Percentiles rank a stretch among this genome's conserved stretches.
These are phyloP conservation scores for Sapayoa aenigma DNA, from an alignment of 2,113 vertebrate genomes.

Conservation along the genomic window DNA sequence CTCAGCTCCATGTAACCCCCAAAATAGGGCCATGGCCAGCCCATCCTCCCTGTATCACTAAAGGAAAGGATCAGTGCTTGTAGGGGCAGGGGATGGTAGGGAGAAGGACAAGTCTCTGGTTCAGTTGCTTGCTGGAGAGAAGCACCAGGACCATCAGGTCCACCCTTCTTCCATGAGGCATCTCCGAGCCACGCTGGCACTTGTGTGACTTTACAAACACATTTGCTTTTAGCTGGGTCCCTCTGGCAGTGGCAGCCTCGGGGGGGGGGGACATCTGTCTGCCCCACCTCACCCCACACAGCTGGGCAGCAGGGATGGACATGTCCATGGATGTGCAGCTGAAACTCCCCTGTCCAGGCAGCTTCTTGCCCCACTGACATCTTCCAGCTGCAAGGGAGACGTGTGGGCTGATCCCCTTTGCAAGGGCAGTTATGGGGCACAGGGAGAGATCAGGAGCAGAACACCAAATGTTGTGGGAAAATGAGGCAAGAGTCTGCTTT, in stretches of 20 bases:
- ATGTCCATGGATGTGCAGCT: not conserved
- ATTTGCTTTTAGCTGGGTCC: not conserved
- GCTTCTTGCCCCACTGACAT: not conserved
- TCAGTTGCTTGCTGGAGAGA: not conserved
- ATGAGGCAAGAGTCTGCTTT: not conserved
- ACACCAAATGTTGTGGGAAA: not conserved
- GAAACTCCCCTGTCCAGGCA: not conserved
- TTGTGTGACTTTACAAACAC: fast-evolving
- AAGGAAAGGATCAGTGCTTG: not conserved
- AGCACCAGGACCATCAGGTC: not conserved
- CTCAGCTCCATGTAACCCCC: not conserved
- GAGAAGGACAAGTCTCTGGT: not conserved
- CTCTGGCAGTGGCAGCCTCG: not conserved
- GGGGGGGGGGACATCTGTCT: not conserved
- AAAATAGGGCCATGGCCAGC: not conserved
- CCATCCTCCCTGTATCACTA: not conserved
- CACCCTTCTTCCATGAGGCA: not conserved
- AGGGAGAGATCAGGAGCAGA: not conserved
- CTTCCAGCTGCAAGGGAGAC: not conserved
- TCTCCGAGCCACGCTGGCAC: fast-evolving
- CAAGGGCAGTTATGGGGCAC: not conserved
- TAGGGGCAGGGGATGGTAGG: not conserved
- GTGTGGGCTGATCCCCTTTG: not conserved
- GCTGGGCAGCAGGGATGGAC: not conserved
- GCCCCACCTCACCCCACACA: not conserved